Evolutionary conservation across 2,888 invertebrate genomes (phyloP), one percentile per base, ranked within the genome.

Genomic region (Sarcophaga caerulescens): DNA sequence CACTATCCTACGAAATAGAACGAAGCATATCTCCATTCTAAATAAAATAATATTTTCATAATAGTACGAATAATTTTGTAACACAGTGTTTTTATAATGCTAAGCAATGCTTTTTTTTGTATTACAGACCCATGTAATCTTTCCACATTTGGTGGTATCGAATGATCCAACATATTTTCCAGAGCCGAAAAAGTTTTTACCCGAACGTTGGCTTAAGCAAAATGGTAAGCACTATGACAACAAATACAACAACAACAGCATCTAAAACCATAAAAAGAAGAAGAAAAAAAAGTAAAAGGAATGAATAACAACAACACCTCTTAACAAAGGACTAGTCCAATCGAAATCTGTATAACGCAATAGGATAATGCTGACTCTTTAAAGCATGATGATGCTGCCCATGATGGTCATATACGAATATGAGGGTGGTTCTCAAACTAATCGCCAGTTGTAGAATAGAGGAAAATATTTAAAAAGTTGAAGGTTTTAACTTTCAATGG

Each of bases 201-300:
- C 97, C 0, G 97, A 97, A 91, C 94, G 97, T 88, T 97, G 97
- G 97, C 90, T 97, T 71, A 95, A 97, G 90, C 93, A 94, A 88
- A 85, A 76, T 71, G 93, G 93, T 93, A 85, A 90, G 90, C 89
- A 63, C 8, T 52, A 47, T 70, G 23, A 19, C 52, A 70, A 71
- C 65, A 62, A 47, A 59, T 21, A 60, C 21, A 14, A 73, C 11
- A 47, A 12, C 44, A 74, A 69, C 25, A 47, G 62, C 23, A 79
- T 57, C 1, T 17, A 65, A 23, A 17, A 4, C 5, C 1, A 17
- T 14, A 5, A 12, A 12, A 52, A 52, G 17, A 14, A 52, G 11
- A 47, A 47, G 3, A 47, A 47, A 2, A 52, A 17, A 52, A 52
- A 52, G 4, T 14, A 52, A 17, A 52, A 52, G 4, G 5, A 52